phyloP scores from a whole-genome alignment of 2,888 invertebrate species.

The Patella depressa region DNA sequence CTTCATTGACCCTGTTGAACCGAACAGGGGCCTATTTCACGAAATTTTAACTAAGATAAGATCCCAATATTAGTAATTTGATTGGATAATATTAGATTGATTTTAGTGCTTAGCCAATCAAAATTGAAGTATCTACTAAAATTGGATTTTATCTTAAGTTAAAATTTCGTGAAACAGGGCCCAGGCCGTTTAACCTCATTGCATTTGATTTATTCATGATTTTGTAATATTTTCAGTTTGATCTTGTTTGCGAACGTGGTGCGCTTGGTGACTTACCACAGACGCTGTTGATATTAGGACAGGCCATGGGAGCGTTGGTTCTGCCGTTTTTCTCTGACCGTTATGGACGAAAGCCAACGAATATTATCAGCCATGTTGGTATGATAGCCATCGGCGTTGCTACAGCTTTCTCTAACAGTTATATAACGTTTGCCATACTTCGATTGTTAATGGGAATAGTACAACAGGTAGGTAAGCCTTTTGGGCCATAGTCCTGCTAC shows the following conservation, averaged over 20 bases:
- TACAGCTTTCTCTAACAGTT: constrained; percentile 15
- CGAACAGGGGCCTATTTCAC: no score
- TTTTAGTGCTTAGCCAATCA: no score
- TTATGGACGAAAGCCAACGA: constrained; percentile 13
- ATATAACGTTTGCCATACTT: constrained; percentile 13
- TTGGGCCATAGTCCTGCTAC: no score
- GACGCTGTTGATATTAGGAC: constrained; percentile 16
- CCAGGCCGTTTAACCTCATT: no score
- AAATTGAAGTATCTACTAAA: no score
- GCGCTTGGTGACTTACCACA: constrained; percentile 13
- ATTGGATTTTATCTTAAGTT: no score
- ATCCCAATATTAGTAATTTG: no score
- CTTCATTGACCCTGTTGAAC: no score
- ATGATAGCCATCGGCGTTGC: constrained; percentile 3
- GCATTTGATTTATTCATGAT: no score
- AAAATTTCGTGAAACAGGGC: no score
- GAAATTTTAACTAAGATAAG: no score
- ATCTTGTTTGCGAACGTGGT: constrained; percentile 15
- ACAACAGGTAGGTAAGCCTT: constrained; percentile 10
- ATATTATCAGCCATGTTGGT: neutral
- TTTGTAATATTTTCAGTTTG: constrained; percentile 7
- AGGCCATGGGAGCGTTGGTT: constrained; percentile 11
- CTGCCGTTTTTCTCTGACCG: constrained; percentile 18
- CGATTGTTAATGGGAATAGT: constrained; percentile 13
- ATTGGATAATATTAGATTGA: no score